Base-by-base conservation (phyloP, 2,888 invertebrate species). In the Parnassius orleans region DNA sequence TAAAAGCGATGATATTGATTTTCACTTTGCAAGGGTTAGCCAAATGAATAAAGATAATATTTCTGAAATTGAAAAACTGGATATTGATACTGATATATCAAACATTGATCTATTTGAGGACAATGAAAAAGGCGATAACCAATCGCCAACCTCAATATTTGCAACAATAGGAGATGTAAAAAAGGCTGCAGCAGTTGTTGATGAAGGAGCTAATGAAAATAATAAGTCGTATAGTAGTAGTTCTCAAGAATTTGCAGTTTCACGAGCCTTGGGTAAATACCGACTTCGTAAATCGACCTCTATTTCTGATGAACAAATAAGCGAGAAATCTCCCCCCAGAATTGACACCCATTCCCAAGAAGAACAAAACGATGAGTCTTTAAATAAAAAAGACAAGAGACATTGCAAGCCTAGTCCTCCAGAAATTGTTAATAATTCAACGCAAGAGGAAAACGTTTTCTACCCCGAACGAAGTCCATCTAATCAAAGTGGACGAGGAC, bases 241-340 rank as follows among this genome's bases (percentile, higher is more conserved):
- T 14, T 95, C 95, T 10, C 95, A 96, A 93, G 96, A 96, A 78
- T 96, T 96, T 82, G 96, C 96, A 0, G 96, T 96, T 0, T 96
- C 96, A 0, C 87, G 96, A 75, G 96, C 96, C 1, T 85, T 96
- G 33, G 96, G 96, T 33, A 96, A 96, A 84, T 96, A 96, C 77
- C 91, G 96, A 53, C 93, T 95, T 69, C 92, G 95, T 66, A 95
- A 95, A 72, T 95, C 95, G 44, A 94, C 95, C 14, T 94, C 95
- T 15, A 89, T 95, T 56, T 94, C 94, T 47, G 95, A 95, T 72
- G 95, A 95, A 67, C 94, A 94, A 75, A 87, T 92, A 55, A 73
- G 75, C 57, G 94, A 94, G 64, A 90, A 89, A 10, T 86, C 86
- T 48, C 86, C 86, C 41, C 84, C 87, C 2, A 89, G 86, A 73